Evolutionary conservation across 2,113 vertebrate genomes (phyloP).

Genomic region (Cryptotis parvus): DNA sequence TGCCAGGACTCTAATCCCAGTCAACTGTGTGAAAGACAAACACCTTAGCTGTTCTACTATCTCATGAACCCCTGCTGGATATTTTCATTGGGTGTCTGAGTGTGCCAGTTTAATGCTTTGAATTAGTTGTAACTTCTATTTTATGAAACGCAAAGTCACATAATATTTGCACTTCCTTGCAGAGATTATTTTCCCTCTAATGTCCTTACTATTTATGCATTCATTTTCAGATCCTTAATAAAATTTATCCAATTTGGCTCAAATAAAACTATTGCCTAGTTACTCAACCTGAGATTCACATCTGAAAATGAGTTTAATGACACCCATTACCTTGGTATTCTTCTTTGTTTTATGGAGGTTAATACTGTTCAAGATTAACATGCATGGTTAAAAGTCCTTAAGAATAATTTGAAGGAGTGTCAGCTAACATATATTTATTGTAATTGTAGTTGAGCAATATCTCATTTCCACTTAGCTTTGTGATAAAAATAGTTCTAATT

Average conservation of each 20-base stretch:
- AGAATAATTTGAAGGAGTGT: slow-evolving; percentile 39
- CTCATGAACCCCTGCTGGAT: neutral
- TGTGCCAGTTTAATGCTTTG: neutral
- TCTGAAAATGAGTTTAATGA: slow-evolving; percentile 23
- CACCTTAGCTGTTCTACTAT: neutral
- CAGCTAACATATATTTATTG: slow-evolving; percentile 66
- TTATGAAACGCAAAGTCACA: slow-evolving; percentile 5
- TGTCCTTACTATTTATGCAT: neutral
- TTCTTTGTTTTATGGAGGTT: slow-evolving; percentile 38
- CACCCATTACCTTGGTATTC: slow-evolving; percentile 23
- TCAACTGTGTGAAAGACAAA: neutral
- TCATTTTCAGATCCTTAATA: neutral
- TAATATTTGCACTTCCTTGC: neutral
- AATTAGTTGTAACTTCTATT: neutral
- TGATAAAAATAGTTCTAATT: slow-evolving; percentile 77
- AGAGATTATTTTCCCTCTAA: neutral
- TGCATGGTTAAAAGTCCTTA: slow-evolving; percentile 30
- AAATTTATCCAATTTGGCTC: neutral
- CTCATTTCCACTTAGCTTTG: slow-evolving; percentile 68
- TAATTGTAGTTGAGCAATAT: slow-evolving; percentile 63
- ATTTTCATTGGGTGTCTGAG: slow-evolving; percentile 5
- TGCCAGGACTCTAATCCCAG: neutral
- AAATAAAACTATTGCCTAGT: slow-evolving; percentile 4
- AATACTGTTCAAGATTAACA: slow-evolving; percentile 18
- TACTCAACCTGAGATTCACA: neutral